Base-by-base conservation (phyloP, 2,888 invertebrate species). In the Erynnis tages region DNA sequence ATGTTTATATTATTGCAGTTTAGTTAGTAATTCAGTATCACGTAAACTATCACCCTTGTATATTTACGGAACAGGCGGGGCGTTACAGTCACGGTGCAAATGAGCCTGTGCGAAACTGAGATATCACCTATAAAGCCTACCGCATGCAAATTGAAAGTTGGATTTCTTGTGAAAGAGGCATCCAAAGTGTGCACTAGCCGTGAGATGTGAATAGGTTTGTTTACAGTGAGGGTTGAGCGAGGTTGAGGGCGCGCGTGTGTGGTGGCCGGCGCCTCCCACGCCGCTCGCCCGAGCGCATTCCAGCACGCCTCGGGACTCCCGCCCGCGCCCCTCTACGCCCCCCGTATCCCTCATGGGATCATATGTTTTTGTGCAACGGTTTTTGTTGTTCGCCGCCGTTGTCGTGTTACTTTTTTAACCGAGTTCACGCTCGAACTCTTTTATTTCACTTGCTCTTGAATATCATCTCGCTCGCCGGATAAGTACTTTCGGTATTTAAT, bases 291-390 rank as follows among this genome's bases (percentile, higher is more conserved):
- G 87, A 82, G 82, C 86, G 82, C 89, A 88, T 88, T 89, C 89
- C 88, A 85, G 82, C 89, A 88, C 88, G 88, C 88, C 88, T 83
- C 78, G 73, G 76, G 74, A 69, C 76, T 73, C 75, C 79, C 76
- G 63, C 58, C 73, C 66, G 67, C 63, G 55, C 70, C 80, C 76
- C 58, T 55, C 54, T 47, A n/a, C 59, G 54, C 55, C 65, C 66
- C 78, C 82, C 80, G 64, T 71, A 70, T 76, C 82, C 83, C 84
- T 81, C 86, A 79, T 81, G 82, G 83, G 87, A 88, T 89, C 89
- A 89, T 89, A 89, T 89, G 89, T 89, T 89, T 89, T 89, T 89
- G 82, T 87, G 85, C 87, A 89, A 88, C 89, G 87, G 89, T 89
- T 89, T 89, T 89, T 89, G 88, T 88, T 86, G 86, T 87, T 87